A percentile compares a stretch with the other conserved stretches of the same genome.
These are phyloP conservation scores for Rotaria sp. DNA, from an alignment of 2,888 invertebrate species.

Conservation along the genomic window DNA sequence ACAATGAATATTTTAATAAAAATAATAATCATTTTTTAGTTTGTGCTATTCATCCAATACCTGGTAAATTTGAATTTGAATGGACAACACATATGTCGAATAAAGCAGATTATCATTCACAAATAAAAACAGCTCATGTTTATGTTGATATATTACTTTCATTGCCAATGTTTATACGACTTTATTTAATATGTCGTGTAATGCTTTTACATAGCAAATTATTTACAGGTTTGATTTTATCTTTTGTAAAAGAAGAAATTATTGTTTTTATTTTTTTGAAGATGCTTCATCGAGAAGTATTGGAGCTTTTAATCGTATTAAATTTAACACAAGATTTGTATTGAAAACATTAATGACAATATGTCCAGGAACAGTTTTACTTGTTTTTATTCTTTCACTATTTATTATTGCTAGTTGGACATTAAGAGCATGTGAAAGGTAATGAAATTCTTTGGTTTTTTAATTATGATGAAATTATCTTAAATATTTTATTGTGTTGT, in stretches of 20 bases:
- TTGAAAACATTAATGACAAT: conserved; percentile 99
- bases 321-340: conserved; percentile 79
- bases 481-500: too few species aligned
- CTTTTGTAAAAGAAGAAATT: neutral
- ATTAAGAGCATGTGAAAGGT: conserved; percentile 95
- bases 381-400: conserved; percentile 96
- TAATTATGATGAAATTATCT: too few species aligned
- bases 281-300: conserved; percentile 91
- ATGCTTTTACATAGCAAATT: conserved; percentile 98
- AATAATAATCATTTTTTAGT: conserved; percentile 58
- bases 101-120: conserved; percentile 42
- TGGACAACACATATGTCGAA: conserved; percentile 69
- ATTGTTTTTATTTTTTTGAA: neutral
- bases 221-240: conserved; percentile 64
- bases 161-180: conserved; percentile 96
- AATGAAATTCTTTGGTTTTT: conserved; percentile 46
- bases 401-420: conserved; percentile 99
- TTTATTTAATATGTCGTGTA: conserved; percentile 96
- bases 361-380: conserved; percentile 90
- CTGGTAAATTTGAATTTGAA: conserved; percentile 86
- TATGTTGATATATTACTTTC: conserved; percentile 80
- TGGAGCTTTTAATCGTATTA: conserved; percentile 56
- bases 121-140: conserved; percentile 43
- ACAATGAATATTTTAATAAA: too few species aligned
- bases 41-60: conserved; percentile 95